Evolutionary conservation across 1,140 invertebrate species (phyloP), one percentile per base, ranked within the genome.

Genomic region (Myzus persicae): DNA sequence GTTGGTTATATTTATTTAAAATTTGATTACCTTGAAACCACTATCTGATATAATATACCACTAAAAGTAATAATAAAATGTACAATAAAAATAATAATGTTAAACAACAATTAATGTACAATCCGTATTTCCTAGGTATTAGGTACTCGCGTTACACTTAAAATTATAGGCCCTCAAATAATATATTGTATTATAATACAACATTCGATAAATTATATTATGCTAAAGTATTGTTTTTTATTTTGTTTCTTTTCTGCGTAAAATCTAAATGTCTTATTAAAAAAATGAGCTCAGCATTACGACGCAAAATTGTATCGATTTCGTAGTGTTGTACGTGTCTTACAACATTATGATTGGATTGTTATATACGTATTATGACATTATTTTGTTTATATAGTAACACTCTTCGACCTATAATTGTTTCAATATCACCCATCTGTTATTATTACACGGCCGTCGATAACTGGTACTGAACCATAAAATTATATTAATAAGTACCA

Each of bases 211-310:
- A 81, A 81, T 38, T n/a, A 67, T 67, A 67, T n/a, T 67, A 67
- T n/a, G 59, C 36, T 81, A 24, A 81, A 81, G 20, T 31, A 59
- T 31, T 14, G 9, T 59, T 67, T 67, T 67, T 76, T 6, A 14
- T n/a, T 67, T 82, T 38, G 8, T 22, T 81, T 84, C 11, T 24
- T 40, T 84, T 84, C 82, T 42, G 14, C 22, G 24, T 84, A 42
- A 42, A 84, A 26, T 11, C 38, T 84, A 84, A 76, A 84, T 84
- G 42, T 84, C 40, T 84, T 84, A 84, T 42, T 84, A 84, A 81
- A 9, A 82, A 31, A 44, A 85, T 85, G 84, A 85, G 84, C 84
- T 85, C 40, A 44, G 84, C 40, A 31, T 85, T 85, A 85, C 42
- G 59, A 44, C 84, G 40, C 40, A 76, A 24, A 85, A 42, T 85